These are phyloP conservation scores for Galaxea fascicularis DNA, from an alignment of 92 coral and sea anemone genomes.

Conservation along the genomic window DNA sequence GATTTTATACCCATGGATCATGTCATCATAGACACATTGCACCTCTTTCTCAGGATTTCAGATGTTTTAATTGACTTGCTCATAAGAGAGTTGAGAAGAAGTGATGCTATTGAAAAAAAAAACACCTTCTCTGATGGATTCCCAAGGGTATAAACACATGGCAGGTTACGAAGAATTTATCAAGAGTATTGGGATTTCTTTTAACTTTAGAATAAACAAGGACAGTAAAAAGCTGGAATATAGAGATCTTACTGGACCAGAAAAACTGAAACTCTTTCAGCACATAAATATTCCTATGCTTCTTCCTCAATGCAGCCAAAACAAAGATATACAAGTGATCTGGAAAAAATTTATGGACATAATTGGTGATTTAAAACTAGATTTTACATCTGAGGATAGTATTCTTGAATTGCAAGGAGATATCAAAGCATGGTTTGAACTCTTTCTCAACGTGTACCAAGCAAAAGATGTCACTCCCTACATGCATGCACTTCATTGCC, in stretches of 20 bases:
- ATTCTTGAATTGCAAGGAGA: constrained; percentile 31
- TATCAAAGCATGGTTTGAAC: constrained; percentile 27
- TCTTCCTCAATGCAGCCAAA: constrained; percentile 44
- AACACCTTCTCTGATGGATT: constrained; percentile 53
- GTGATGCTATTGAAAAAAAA: constrained; percentile 55
- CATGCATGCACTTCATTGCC: constrained; percentile 70
- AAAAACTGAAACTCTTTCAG: constrained; percentile 59
- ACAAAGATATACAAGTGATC: constrained; percentile 49
- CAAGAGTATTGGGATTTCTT: constrained; percentile 62
- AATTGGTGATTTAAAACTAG: constrained; percentile 57
- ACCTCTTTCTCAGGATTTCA: constrained; percentile 70
- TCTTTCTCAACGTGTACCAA: constrained; percentile 45
- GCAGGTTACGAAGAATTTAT: constrained; percentile 67
- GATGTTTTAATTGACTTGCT: constrained; percentile 58
- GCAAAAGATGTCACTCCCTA: constrained; percentile 28
- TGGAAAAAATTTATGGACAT: constrained; percentile 59
- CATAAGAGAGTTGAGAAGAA: constrained; percentile 56
- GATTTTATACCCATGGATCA: constrained; percentile 60
- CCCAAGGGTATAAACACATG: constrained; percentile 67
- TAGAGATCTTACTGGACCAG: constrained; percentile 53
- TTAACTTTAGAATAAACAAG: constrained; percentile 64
- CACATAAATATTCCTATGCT: constrained; percentile 53
- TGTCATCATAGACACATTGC: constrained; percentile 68
- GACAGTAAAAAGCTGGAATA: constrained; percentile 67
- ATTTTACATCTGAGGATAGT: constrained; percentile 45